Conservation (phyloP, 2,113 vertebrate genomes). For the Lipophrys pholis region DNA sequence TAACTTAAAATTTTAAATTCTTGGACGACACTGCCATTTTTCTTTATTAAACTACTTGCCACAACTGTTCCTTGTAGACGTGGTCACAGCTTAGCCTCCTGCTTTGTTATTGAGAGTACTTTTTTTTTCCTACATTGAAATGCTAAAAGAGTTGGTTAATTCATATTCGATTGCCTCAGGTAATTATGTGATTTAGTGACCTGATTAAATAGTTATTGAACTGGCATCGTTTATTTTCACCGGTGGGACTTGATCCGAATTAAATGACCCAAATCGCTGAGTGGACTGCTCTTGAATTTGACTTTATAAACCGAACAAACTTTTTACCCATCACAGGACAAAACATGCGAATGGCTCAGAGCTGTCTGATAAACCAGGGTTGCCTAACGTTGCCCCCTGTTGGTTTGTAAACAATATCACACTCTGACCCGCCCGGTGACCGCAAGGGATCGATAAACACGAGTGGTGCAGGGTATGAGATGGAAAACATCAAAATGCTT, state of each 20-base stretch:
- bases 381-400: constrained; percentile 50
- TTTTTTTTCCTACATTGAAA: constrained; percentile 27
- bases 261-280: constrained; percentile 38
- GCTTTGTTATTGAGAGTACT: constrained; percentile 19
- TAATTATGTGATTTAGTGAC: constrained; percentile 32
- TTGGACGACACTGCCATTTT: no score
- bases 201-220: constrained; percentile 56
- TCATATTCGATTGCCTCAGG: constrained; percentile 62
- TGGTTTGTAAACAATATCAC: constrained; percentile 34
- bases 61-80: no score
- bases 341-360: neutral
- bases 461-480: neutral
- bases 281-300: neutral
- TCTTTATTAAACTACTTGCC: no score
- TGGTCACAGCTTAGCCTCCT: neutral
- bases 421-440: neutral
- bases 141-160: constrained; percentile 46
- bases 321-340: neutral
- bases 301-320: constrained; percentile 6
- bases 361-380: neutral
- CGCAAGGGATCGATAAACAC: neutral
- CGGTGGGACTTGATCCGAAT: constrained; percentile 45
- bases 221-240: constrained; percentile 35
- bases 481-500: neutral
- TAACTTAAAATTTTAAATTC: no score